phyloP scores from a whole-genome alignment of 2,797 vertebrate species.

The Parotocinclus haroldoi region DNA sequence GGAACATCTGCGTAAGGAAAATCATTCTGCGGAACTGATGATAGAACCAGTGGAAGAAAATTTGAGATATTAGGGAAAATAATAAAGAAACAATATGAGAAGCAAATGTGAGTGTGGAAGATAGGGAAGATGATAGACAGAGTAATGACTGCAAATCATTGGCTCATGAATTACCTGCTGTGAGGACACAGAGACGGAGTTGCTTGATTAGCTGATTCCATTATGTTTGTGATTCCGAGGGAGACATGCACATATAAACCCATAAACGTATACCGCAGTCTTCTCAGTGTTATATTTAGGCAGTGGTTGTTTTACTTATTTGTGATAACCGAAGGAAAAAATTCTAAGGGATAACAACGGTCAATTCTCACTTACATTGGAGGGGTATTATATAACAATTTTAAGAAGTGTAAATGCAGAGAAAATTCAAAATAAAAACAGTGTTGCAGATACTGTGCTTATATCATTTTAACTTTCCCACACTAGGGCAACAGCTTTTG shows the following conservation, averaged over 20 bases:
- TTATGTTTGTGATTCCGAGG: constrained; percentile 20
- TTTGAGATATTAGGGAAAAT: constrained; percentile 1
- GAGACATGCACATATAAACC: background rate
- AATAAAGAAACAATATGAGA: background rate
- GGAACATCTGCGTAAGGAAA: background rate
- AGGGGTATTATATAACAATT: no score
- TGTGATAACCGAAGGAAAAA: no score
- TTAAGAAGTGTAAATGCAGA: no score
- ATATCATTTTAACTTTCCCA: no score
- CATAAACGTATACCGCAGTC: no score
- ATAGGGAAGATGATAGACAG: constrained; percentile 8
- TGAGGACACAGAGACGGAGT: constrained; percentile 19
- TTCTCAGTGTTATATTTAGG: no score
- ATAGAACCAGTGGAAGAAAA: constrained; percentile 7
- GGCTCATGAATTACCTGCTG: constrained; percentile 29
- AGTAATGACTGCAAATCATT: constrained; percentile 24
- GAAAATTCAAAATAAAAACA: no score
- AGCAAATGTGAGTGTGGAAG: constrained; percentile 1
- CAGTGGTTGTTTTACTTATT: no score
- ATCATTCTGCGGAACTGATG: background rate
- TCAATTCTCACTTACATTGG: no score
- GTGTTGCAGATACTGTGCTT: no score
- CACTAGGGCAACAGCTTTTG: no score
- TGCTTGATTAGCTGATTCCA: constrained; percentile 15
- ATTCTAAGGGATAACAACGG: no score